Evolutionary conservation across 2,888 invertebrate species (phyloP).

Genomic region (Pteria penguin): DNA sequence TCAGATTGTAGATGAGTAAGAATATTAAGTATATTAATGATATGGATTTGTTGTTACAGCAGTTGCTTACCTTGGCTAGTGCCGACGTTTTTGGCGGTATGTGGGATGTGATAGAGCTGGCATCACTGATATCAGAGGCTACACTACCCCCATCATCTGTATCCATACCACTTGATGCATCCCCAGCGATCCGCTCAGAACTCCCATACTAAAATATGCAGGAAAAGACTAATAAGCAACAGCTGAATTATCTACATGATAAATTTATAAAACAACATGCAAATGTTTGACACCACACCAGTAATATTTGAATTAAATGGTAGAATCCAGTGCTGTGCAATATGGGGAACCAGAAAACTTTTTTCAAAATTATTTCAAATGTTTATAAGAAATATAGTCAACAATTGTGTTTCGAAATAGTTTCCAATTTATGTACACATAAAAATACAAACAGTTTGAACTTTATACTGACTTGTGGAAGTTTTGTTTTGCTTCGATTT

Average conservation of each 20-base stretch:
- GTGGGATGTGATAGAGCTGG: constrained; percentile 1
- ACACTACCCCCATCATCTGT: constrained; percentile 38
- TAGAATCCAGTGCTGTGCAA: too few species aligned
- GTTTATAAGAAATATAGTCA: too few species aligned
- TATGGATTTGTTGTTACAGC: too few species aligned
- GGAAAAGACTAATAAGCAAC: neutral
- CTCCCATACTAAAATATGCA: constrained; percentile 26
- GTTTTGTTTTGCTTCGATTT: constrained; percentile 6
- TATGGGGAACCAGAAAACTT: too few species aligned
- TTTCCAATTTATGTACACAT: neutral
- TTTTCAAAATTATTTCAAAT: too few species aligned
- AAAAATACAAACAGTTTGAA: neutral
- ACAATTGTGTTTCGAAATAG: too few species aligned
- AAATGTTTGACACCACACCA: too few species aligned
- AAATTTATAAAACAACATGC: too few species aligned
- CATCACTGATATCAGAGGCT: constrained; percentile 40
- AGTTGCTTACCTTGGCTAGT: neutral
- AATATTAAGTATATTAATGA: too few species aligned
- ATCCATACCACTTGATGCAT: constrained; percentile 7
- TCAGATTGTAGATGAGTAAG: too few species aligned
- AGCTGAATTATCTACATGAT: neutral
- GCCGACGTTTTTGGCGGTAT: neutral
- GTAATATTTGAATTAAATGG: too few species aligned
- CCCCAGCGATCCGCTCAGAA: constrained; percentile 4
- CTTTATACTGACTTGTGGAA: neutral